phyloP scores from a whole-genome alignment of 2,888 invertebrate species.

The Callinectes sapidus region DNA sequence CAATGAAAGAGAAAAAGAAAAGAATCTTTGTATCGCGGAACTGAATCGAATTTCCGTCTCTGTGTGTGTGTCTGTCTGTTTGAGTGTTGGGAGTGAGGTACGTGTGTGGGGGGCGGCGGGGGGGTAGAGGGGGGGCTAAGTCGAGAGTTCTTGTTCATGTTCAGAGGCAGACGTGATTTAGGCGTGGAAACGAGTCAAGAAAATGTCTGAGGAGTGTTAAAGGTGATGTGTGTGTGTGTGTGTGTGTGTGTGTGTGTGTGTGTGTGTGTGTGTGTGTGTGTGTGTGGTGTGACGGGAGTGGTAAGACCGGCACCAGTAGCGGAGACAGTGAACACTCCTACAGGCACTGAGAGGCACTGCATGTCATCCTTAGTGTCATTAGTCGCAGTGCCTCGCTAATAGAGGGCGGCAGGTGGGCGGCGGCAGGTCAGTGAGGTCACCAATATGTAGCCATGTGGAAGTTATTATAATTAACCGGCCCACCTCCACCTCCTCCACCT shows the following conservation, averaged over 20 bases:
- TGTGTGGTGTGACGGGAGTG: too few species aligned
- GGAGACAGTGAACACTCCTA: not conserved
- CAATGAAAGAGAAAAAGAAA: too few species aligned
- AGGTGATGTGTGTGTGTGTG: not conserved
- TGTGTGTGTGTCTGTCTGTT: not conserved
- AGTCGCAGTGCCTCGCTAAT: not conserved
- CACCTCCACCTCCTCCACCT: not conserved
- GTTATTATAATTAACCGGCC: not conserved
- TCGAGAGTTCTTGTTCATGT: not conserved
- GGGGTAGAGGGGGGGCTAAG: not conserved
- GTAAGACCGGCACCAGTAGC: too few species aligned
- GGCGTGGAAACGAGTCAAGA: not conserved
- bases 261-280: slow-evolving; percentile 2
- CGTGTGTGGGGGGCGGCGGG: too few species aligned
- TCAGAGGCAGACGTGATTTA: not conserved
- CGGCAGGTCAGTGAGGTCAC: not conserved
- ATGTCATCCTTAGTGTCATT: too few species aligned
- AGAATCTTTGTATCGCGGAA: too few species aligned
- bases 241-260: slow-evolving; percentile 16
- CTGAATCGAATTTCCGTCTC: not conserved
- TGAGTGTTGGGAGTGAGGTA: not conserved
- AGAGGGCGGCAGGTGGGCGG: not conserved
- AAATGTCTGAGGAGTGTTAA: not conserved
- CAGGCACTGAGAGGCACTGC: too few species aligned
- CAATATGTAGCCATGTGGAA: not conserved